Evolutionary conservation across 2,113 vertebrate genomes (phyloP).

Genomic region (Reinhardtius hippoglossoides): DNA sequence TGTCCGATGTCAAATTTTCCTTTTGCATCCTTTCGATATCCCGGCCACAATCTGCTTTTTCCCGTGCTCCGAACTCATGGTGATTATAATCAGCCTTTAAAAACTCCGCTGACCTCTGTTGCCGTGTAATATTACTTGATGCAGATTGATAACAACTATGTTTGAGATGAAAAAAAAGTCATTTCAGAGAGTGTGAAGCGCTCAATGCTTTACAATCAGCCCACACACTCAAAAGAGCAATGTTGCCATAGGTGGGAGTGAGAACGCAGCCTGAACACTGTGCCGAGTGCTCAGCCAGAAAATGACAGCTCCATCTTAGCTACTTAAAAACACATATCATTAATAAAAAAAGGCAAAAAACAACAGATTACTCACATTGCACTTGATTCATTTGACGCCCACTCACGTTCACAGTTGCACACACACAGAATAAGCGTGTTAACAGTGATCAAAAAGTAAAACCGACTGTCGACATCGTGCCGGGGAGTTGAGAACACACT

Average conservation of each 20-base stretch:
- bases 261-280: slow-evolving; percentile 51
- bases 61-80: too few species aligned
- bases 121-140: slow-evolving; percentile 10
- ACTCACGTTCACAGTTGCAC: slow-evolving; percentile 13
- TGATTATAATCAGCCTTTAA: too few species aligned
- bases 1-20: not conserved
- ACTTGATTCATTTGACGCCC: slow-evolving; percentile 51
- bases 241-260: slow-evolving; percentile 55
- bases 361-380: slow-evolving; percentile 52
- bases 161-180: slow-evolving; percentile 17
- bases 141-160: slow-evolving; percentile 24
- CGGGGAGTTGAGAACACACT: slow-evolving; percentile 39
- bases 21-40: too few species aligned
- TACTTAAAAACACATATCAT: slow-evolving; percentile 69
- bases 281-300: slow-evolving; percentile 48
- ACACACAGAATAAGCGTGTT: not conserved
- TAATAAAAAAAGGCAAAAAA: slow-evolving; percentile 58
- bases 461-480: slow-evolving; percentile 44
- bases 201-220: slow-evolving; percentile 48
- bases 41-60: too few species aligned
- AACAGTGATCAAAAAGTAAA: slow-evolving; percentile 44
- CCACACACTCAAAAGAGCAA: slow-evolving; percentile 64
- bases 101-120: not conserved
- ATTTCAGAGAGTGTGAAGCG: slow-evolving; percentile 31
- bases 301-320: slow-evolving; percentile 61